Percentiles rank a stretch among this genome's conserved stretches.
phyloP scores from a whole-genome alignment of 2,797 vertebrate genomes.

The Clarias fuscus region DNA sequence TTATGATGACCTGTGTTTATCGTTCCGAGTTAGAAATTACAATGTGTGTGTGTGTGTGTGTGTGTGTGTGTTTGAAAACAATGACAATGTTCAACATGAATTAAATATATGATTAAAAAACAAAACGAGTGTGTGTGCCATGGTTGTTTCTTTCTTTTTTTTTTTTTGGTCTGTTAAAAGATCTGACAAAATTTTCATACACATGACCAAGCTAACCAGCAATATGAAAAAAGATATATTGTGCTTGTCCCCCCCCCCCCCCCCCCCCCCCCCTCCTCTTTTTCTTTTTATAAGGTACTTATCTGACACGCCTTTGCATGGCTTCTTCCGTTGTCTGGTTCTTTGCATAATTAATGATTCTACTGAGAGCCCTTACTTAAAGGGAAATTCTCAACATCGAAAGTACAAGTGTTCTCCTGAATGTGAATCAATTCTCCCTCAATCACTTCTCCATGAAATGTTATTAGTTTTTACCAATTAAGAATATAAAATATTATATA shows the following conservation, averaged over 20 bases:
- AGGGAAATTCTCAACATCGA: not conserved
- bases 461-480: too few relatives aligned
- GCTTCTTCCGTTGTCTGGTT: not conserved
- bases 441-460: too few relatives aligned
- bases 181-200: not conserved
- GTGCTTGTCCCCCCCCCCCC: too few relatives aligned
- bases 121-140: slow-evolving; percentile 44
- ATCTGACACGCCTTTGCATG: not conserved
- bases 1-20: slow-evolving; percentile 75
- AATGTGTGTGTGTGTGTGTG: slow-evolving; percentile 76
- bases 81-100: slow-evolving; percentile 67
- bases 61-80: slow-evolving; percentile 72
- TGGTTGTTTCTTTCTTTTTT: not conserved
- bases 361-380: not conserved
- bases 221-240: not conserved
- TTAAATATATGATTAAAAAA: slow-evolving; percentile 67
- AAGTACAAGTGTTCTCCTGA: too few relatives aligned
- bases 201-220: not conserved
- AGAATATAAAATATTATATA: too few relatives aligned
- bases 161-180: not conserved
- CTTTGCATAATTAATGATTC: not conserved
- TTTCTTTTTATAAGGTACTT: not conserved
- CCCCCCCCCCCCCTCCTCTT: too few relatives aligned
- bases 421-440: too few relatives aligned
- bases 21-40: slow-evolving; percentile 67